Percentiles rank a stretch among this genome's conserved stretches.
Conservation (phyloP, 2,113 vertebrate genomes). For the Coptodon rendalli region DNA sequence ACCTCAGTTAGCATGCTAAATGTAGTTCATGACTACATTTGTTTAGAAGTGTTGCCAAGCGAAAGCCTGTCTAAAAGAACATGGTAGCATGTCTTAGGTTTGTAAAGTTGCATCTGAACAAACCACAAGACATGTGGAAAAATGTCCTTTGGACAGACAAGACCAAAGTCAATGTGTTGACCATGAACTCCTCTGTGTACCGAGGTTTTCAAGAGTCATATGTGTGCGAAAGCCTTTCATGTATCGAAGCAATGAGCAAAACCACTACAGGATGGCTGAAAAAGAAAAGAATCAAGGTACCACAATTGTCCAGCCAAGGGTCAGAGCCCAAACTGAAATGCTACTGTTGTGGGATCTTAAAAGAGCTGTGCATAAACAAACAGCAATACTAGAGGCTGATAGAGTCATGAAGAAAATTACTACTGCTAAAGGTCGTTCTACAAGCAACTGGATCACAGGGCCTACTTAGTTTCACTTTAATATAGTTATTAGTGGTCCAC, state of each 20-base stretch:
- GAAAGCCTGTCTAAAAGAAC: background rate
- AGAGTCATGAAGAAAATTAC: background rate
- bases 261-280: background rate
- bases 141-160: background rate
- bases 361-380: background rate
- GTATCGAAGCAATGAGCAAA: background rate
- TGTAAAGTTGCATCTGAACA: background rate
- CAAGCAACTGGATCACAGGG: background rate
- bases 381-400: background rate
- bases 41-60: background rate
- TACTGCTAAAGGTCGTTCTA: background rate
- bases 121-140: background rate
- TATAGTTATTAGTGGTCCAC: background rate
- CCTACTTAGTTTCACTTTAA: background rate
- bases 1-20: background rate
- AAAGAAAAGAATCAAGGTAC: background rate
- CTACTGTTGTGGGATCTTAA: background rate
- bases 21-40: background rate
- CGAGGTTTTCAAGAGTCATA: accelerated
- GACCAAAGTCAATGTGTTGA: background rate
- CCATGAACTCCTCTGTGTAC: background rate
- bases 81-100: background rate
- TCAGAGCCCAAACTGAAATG: background rate
- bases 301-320: background rate
- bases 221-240: background rate